Percentiles rank a stretch among this genome's conserved stretches.
These are phyloP conservation scores for Gymnoscopelus braueri DNA, from an alignment of 2,797 vertebrate species.

Conservation along the genomic window DNA sequence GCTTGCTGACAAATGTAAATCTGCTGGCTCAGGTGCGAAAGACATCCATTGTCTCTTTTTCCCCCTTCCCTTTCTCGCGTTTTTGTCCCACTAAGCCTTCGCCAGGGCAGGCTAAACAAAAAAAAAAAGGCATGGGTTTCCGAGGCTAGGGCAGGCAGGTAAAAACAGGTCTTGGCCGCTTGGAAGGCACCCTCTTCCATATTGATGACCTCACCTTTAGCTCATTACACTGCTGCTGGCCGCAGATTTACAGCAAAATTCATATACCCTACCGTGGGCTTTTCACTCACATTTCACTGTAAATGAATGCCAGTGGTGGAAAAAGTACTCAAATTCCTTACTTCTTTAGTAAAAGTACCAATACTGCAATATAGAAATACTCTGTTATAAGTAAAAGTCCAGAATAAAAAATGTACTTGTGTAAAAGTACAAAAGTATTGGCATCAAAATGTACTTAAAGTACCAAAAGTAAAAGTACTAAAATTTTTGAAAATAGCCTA, in stretches of 20 bases:
- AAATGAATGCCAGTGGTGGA: slow-evolving; percentile 37
- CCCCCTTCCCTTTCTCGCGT: background rate
- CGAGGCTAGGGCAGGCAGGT: slow-evolving; percentile 25
- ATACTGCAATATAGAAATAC: no score
- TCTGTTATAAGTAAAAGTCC: no score
- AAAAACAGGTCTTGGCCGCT: slow-evolving; percentile 26
- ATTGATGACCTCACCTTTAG: slow-evolving; percentile 47
- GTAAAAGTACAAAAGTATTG: no score
- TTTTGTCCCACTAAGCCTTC: no score
- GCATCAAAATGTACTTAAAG: no score
- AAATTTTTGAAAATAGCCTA: no score
- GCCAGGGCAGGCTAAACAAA: background rate
- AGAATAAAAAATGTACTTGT: no score
- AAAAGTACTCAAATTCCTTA: no score
- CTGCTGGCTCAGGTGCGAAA: slow-evolving; percentile 34
- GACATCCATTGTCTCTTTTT: slow-evolving; percentile 19
- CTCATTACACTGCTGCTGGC: slow-evolving; percentile 50
- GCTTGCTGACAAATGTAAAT: slow-evolving; percentile 37
- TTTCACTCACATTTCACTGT: slow-evolving; percentile 66
- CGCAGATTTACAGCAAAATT: slow-evolving; percentile 56
- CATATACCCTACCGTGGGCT: slow-evolving; percentile 61
- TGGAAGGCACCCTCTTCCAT: slow-evolving; percentile 17
- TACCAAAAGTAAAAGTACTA: no score
- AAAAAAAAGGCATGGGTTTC: no score
- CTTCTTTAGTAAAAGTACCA: no score